Evolutionary conservation across 2,888 invertebrate genomes (phyloP).

Genomic region (Caenorhabditis panamensis): DNA sequence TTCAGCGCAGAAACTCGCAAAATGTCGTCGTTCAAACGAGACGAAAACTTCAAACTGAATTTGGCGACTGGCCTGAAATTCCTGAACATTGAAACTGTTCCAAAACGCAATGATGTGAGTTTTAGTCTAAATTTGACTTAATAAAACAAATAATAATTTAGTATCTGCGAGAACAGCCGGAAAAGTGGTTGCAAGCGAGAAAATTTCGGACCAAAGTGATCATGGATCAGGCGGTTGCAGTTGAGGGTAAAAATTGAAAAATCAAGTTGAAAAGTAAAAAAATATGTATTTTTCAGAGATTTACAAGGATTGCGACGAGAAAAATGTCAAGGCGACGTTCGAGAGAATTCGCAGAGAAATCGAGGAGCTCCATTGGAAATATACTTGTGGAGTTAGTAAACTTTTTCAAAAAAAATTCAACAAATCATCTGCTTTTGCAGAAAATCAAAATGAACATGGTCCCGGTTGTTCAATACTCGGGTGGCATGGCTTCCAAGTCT

Average conservation of each 20-base stretch:
- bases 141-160: neutral
- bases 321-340: constrained; percentile 18
- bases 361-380: constrained; percentile 6
- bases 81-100: neutral
- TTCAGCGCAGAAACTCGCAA: neutral
- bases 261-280: neutral
- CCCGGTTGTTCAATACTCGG: neutral
- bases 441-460: no score
- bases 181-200: neutral
- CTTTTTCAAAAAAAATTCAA: neutral
- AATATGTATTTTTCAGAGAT: neutral
- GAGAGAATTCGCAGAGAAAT: constrained; percentile 24
- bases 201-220: neutral
- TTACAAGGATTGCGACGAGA: neutral
- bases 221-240: neutral
- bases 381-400: neutral
- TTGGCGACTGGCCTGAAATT: constrained; percentile 7
- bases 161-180: neutral
- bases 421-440: no score
- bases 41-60: constrained; percentile 5
- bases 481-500: neutral
- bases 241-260: constrained; percentile 5
- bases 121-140: neutral
- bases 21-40: constrained; percentile 20
- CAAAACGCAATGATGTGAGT: neutral